These are phyloP conservation scores for Ganaspis sp. DNA, from an alignment of 1,140 invertebrate species.

Conservation along the genomic window DNA sequence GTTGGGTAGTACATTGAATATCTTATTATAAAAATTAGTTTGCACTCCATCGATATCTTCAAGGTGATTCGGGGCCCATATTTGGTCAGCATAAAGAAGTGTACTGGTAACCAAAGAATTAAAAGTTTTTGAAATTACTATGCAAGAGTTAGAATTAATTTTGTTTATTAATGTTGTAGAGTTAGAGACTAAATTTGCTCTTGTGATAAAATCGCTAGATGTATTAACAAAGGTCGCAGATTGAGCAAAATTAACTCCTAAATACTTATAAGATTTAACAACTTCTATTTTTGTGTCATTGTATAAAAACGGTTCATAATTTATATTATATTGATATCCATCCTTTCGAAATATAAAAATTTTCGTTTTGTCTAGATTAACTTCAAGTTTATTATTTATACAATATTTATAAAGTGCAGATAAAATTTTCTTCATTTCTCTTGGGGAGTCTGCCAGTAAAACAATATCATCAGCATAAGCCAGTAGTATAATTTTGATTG, in stretches of 20 bases:
- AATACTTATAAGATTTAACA: background rate
- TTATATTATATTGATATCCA: constrained; percentile 26
- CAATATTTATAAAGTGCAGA: constrained; percentile 45
- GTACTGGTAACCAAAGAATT: background rate
- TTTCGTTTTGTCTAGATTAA: constrained; percentile 53
- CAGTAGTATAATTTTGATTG: constrained; percentile 41
- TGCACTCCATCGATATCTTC: no score
- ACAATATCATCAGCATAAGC: constrained; percentile 51
- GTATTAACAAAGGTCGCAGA: background rate
- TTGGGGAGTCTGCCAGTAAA: constrained; percentile 35
- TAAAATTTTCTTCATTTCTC: constrained; percentile 39
- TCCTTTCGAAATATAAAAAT: constrained; percentile 48
- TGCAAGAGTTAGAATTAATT: background rate
- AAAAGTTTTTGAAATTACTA: background rate
- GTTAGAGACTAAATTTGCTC: background rate
- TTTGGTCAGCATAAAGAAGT: background rate
- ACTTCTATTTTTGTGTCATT: background rate
- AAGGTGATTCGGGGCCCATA: no score
- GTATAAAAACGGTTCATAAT: constrained; percentile 17
- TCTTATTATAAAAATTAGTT: no score
- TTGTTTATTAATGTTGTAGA: background rate
- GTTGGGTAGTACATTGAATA: no score
- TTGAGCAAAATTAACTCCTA: background rate
- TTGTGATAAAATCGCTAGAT: background rate
- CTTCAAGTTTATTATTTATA: constrained; percentile 31